Base-by-base conservation (phyloP, 2,113 vertebrate genomes). In the Hassar affinis region DNA sequence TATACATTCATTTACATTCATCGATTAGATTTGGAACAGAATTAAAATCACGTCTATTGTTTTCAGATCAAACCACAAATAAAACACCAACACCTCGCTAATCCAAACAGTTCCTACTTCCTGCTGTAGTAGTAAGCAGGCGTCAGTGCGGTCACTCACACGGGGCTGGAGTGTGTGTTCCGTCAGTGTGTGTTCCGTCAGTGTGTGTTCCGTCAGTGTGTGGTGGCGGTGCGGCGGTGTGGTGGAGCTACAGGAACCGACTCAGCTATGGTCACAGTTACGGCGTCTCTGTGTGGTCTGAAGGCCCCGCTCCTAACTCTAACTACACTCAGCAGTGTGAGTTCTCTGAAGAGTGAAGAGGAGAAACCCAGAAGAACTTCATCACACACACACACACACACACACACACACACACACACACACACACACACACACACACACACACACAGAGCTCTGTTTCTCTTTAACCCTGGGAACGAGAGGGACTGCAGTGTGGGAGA, bases 401-500 rank as follows among this genome's bases (percentile, higher is more conserved):
- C 69, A n/a, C 69, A 72, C 69, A 47, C 71, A 30, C 71, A 74
- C 71, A 52, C 72, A 75, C 72, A 52, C 25, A 75, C 72, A 75
- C 45, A 51, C 71, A 74, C 69, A 72, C 68, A 47, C 68, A n/a
- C 69, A 72, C 69, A 72, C 69, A 72, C 47, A 75, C 49, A 75
- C 72, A 75, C 72, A 75, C 49, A 56, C 75, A 69, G 1, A 3
- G 71, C 17, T 7, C 72, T 62, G 82, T 78, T 49, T 78, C n/a
- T 1, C 72, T 82, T 30, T 27, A 72, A 69, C 33, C 74, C 81
- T 81, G 84, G 84, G 87, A 81, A 86, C 38, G 64, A 71, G 42
- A 52, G 42, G 51, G 75, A 22, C 59, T 78, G 82, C 72, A 52
- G 74, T 78, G 54, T 30, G 74, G 82, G 79, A 80, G 85, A 84